A percentile compares a stretch with the other conserved stretches of the same genome.
These are phyloP conservation scores for Spisula subtruncata DNA, from an alignment of 2,888 invertebrate genomes.

Conservation along the genomic window DNA sequence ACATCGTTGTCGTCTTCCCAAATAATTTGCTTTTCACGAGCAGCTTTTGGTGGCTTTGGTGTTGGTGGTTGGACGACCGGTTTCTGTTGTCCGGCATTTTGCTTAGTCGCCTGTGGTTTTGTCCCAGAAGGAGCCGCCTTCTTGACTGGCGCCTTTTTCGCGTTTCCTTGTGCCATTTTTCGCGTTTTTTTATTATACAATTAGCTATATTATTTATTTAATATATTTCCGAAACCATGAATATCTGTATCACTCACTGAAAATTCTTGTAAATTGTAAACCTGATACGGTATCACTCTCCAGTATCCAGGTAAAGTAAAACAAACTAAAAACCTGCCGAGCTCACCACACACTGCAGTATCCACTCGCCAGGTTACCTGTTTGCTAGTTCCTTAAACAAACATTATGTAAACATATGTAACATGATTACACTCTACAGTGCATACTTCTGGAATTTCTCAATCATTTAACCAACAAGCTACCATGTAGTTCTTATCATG, in stretches of 20 bases:
- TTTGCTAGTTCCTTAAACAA: background rate
- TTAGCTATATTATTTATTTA: background rate
- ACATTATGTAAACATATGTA: slow-evolving; percentile 2
- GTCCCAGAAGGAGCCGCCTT: slow-evolving; percentile 23
- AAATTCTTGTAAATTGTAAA: background rate
- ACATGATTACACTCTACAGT: background rate
- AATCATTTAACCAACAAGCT: background rate
- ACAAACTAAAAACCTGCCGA: background rate
- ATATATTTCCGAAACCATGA: background rate
- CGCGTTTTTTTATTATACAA: background rate
- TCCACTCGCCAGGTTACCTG: background rate
- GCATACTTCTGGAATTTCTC: background rate
- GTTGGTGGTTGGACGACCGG: background rate
- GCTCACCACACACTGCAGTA: background rate
- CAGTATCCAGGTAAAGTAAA: background rate
- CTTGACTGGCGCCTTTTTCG: slow-evolving; percentile 55
- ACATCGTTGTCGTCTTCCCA: slow-evolving; percentile 69
- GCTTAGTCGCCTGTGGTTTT: slow-evolving; percentile 21
- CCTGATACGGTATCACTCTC: no score
- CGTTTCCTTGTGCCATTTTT: slow-evolving; percentile 54
- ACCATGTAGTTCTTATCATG: background rate
- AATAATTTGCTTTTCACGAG: slow-evolving; percentile 54
- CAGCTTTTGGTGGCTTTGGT: slow-evolving; percentile 23
- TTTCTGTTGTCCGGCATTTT: slow-evolving; percentile 37
- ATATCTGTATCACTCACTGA: background rate